Evolutionary conservation across 2,888 invertebrate genomes (phyloP).

Genomic region (Acanthococcus lagerstroemiae): DNA sequence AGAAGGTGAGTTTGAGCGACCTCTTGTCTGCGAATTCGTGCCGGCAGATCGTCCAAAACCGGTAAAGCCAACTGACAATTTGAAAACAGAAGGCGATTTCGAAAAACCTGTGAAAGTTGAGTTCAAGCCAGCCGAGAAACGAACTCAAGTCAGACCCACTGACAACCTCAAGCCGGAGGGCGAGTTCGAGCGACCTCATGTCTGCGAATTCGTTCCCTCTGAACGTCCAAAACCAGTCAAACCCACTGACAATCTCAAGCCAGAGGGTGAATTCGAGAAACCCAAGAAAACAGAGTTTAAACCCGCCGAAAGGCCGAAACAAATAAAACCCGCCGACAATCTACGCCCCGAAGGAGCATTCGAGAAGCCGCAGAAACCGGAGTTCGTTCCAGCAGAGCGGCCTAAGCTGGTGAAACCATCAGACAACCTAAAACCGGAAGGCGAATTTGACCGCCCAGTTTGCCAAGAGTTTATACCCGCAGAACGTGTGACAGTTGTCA

Average conservation of each 20-base stretch:
- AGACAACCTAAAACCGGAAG: conserved; percentile 44
- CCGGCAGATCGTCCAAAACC: conserved; percentile 53
- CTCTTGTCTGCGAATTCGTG: conserved; percentile 42
- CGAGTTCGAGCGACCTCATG: conserved; percentile 46
- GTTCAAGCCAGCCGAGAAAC: conserved; percentile 37
- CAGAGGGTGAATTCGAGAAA: conserved; percentile 48
- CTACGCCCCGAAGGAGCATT: conserved; percentile 50
- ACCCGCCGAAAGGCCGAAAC: conserved; percentile 45
- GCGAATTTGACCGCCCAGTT: conserved; percentile 44
- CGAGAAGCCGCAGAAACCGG: conserved; percentile 31
- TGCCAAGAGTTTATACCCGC: conserved; percentile 40
- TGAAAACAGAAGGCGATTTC: conserved; percentile 40
- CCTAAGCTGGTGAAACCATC: conserved; percentile 40
- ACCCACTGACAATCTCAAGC: conserved; percentile 47
- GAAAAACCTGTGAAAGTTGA: conserved; percentile 41
- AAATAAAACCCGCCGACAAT: conserved; percentile 39
- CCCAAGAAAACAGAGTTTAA: conserved; percentile 45
- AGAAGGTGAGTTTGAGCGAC: conserved; percentile 44
- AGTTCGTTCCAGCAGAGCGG: conserved; percentile 43
- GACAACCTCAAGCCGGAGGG: conserved; percentile 51
- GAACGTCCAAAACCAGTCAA: conserved; percentile 44
- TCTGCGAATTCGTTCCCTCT: conserved; percentile 41
- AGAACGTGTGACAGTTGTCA: conserved; percentile 43
- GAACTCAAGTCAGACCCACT: conserved; percentile 41
- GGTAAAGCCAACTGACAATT: conserved; percentile 54